phyloP scores from a whole-genome alignment of 2,888 invertebrate genomes.

The Melieria crassipennis region DNA sequence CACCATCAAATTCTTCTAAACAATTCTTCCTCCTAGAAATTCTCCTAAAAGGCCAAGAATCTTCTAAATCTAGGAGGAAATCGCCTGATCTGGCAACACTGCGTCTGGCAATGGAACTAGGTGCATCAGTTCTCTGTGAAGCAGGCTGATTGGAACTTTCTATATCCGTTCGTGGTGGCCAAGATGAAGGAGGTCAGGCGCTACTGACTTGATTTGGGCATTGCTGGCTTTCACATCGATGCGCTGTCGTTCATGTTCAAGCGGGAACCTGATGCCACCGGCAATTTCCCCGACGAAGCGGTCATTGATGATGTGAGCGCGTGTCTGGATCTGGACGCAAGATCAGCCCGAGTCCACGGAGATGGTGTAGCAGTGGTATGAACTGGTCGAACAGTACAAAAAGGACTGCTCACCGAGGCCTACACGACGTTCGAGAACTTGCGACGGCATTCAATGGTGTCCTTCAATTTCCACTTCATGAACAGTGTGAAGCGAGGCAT shows the following conservation, averaged over 20 bases:
- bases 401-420: conserved; percentile 73
- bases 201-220: conserved; percentile 83
- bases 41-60: no score
- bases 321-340: conserved; percentile 41
- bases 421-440: conserved; percentile 71
- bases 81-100: conserved; percentile 51
- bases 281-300: conserved; percentile 69
- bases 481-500: conserved; percentile 63
- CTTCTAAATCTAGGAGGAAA: no score
- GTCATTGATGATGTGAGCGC: conserved; percentile 39
- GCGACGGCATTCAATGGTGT: no score
- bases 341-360: conserved; percentile 69
- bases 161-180: conserved; percentile 73
- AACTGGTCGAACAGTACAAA: conserved; percentile 70
- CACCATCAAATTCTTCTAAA: no score
- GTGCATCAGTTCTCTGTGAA: conserved; percentile 77
- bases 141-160: conserved; percentile 84
- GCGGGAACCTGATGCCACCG: conserved; percentile 71
- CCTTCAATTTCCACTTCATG: conserved; percentile 79
- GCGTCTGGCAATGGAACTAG: conserved; percentile 77
- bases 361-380: conserved; percentile 73
- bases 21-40: no score
- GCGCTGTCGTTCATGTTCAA: conserved; percentile 67
- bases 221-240: conserved; percentile 86
- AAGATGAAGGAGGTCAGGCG: conserved; percentile 73